Percentiles rank a stretch among this genome's conserved stretches.
Evolutionary conservation across 1,140 invertebrate species (phyloP).

Genomic region (Danaus plexippus): DNA sequence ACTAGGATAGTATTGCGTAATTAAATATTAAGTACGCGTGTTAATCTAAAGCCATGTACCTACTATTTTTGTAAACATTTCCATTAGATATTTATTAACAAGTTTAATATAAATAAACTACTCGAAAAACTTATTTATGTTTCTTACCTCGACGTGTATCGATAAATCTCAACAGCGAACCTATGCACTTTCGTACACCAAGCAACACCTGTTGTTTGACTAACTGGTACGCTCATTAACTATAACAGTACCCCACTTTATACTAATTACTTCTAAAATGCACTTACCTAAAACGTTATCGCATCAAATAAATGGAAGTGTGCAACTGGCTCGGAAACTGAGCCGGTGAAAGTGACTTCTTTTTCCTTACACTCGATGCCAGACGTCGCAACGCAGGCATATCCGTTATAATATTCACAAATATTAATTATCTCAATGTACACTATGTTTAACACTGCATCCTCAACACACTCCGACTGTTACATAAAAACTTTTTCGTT

Average conservation of each 20-base stretch:
- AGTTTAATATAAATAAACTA: no score
- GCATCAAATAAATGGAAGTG: constrained; percentile 57
- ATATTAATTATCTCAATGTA: constrained; percentile 21
- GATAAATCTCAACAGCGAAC: no score
- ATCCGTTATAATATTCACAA: constrained; percentile 51
- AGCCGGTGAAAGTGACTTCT: constrained; percentile 50
- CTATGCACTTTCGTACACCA: neutral
- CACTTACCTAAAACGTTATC: constrained; percentile 69
- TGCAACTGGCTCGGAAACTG: constrained; percentile 36
- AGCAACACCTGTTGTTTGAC: constrained; percentile 30
- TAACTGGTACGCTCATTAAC: constrained; percentile 33
- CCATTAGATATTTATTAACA: no score
- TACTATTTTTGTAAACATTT: no score
- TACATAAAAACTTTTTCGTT: constrained; percentile 22
- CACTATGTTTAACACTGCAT: constrained; percentile 56
- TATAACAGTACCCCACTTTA: constrained; percentile 31
- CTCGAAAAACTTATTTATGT: no score
- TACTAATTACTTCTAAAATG: constrained; percentile 40
- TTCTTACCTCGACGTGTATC: no score
- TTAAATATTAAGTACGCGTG: no score
- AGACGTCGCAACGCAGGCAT: constrained; percentile 59
- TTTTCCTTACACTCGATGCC: constrained; percentile 65
- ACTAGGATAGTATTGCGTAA: no score
- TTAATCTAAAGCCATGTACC: no score
- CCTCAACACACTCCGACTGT: constrained; percentile 26